Conservation (phyloP, 2,888 invertebrate genomes). For the Apoderus coryli region DNA sequence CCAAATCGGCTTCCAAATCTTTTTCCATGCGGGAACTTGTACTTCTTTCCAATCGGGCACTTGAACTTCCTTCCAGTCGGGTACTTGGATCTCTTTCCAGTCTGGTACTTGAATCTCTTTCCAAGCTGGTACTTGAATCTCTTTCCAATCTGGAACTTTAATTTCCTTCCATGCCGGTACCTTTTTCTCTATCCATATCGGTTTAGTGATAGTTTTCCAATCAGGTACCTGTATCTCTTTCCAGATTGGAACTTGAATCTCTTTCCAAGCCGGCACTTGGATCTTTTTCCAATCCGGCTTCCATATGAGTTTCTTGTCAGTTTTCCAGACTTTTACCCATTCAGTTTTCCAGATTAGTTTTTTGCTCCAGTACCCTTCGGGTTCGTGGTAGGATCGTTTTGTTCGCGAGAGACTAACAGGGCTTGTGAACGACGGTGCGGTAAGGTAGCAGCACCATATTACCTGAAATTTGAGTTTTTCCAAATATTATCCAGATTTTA, state of each 20-base stretch:
- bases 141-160: constrained; percentile 43
- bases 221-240: constrained; percentile 65
- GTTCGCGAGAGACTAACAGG: constrained; percentile 36
- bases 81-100: constrained; percentile 52
- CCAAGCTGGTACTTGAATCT: constrained; percentile 41
- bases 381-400: constrained; percentile 44
- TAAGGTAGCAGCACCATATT: constrained; percentile 41
- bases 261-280: constrained; percentile 48
- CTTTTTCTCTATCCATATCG: constrained; percentile 66
- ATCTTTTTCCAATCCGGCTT: constrained; percentile 60
- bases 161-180: constrained; percentile 48
- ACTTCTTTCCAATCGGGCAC: constrained; percentile 52
- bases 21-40: constrained; percentile 46
- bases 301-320: constrained; percentile 58
- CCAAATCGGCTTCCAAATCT: constrained; percentile 47
- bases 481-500: too few relatives aligned
- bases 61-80: constrained; percentile 47
- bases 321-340: constrained; percentile 64
- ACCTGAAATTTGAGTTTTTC: constrained; percentile 37
- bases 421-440: constrained; percentile 31
- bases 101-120: constrained; percentile 56
- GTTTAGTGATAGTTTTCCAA: constrained; percentile 58
- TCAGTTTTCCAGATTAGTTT: constrained; percentile 74
- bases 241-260: constrained; percentile 61
- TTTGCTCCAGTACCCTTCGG: constrained; percentile 65